A percentile compares a stretch with the other conserved stretches of the same genome.
These are phyloP conservation scores for Nannobrachium achirus DNA, from an alignment of 2,113 vertebrate species.

Conservation along the genomic window DNA sequence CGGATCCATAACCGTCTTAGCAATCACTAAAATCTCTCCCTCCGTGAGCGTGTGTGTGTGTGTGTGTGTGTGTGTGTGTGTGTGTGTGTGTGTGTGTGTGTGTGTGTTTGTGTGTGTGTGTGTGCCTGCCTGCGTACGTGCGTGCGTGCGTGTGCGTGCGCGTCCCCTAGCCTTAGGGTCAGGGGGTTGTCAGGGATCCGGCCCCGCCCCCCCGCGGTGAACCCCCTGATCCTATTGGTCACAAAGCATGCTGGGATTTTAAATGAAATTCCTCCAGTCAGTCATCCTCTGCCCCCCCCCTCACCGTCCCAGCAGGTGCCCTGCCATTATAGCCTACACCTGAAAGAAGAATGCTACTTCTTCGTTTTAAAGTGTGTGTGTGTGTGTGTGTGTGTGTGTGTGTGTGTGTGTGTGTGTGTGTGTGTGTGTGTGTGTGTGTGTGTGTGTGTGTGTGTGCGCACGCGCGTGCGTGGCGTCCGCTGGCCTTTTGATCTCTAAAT, in stretches of 20 bases:
- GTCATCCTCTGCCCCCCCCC: slow-evolving; percentile 43
- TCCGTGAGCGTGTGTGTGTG: slow-evolving; percentile 26
- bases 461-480: slow-evolving; percentile 25
- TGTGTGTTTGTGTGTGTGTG: slow-evolving; percentile 31
- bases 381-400: slow-evolving; percentile 8
- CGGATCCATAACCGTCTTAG: slow-evolving; percentile 51
- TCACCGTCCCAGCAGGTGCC: slow-evolving; percentile 61
- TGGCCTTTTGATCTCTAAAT: slow-evolving; percentile 44
- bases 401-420: slow-evolving; percentile 32
- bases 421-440: slow-evolving; percentile 7
- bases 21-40: slow-evolving; percentile 34
- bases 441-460: slow-evolving; percentile 26
- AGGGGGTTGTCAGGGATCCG: slow-evolving; percentile 59
- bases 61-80: slow-evolving; percentile 28
- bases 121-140: too few species aligned
- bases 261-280: slow-evolving; percentile 76
- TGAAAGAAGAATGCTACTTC: slow-evolving; percentile 52
- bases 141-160: slow-evolving; percentile 12
- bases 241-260: slow-evolving; percentile 70
- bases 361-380: slow-evolving; percentile 41
- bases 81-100: slow-evolving; percentile 11
- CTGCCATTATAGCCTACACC: slow-evolving; percentile 42
- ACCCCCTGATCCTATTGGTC: slow-evolving; percentile 76
- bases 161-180: too few species aligned
- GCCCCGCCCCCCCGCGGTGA: slow-evolving; percentile 56